Evolutionary conservation across 2,888 invertebrate species (phyloP), one percentile per base, ranked within the genome.

Genomic region (Pegoplata infirma): DNA sequence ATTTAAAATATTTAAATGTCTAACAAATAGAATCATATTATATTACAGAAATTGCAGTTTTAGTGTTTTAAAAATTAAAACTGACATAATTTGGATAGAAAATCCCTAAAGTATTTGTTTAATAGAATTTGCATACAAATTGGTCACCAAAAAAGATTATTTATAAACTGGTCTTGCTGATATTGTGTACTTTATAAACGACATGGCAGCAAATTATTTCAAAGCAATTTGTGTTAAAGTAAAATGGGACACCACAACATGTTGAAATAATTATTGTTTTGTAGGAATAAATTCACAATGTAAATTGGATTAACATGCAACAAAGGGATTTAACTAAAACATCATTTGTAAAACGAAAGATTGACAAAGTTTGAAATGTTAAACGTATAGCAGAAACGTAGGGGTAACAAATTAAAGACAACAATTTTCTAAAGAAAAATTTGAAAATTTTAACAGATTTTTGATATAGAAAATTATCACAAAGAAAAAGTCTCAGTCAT

Each of bases 91-190:
- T 64, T 25, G 56, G 64, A 17, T 44, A 21, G 16, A 28, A 64
- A 56, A 73, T 59, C 67, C 74, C 59, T 46, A 67, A 67, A 58
- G 67, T 53, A 44, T 25, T 53, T 58, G 19, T 16, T 51, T 51
- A 53, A 10, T 10, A 32, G 1, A 59, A 53, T 53, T 16, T 67
- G 19, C 49, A 58, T 14, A 40, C 40, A 67, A 74, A 53, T 74
- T 67, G 8, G 32, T n/a, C 32, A 32, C 32, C 10, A n/a, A n/a
- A 32, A 32, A 32, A 10, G 32, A 32, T 67, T 49, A 61, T 61
- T 66, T 74, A 47, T 55, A 59, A 67, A 61, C 47, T 47, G 10
- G 23, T 19, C 10, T 2, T 32, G 32, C 10, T 32, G 8, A 32
- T 12, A 32, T 32, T 32, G 2, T 7, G n/a, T n/a, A n/a, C n/a